These are phyloP conservation scores for Aphelinus atriplicis DNA, from an alignment of 1,140 invertebrate genomes.

Conservation along the genomic window DNA sequence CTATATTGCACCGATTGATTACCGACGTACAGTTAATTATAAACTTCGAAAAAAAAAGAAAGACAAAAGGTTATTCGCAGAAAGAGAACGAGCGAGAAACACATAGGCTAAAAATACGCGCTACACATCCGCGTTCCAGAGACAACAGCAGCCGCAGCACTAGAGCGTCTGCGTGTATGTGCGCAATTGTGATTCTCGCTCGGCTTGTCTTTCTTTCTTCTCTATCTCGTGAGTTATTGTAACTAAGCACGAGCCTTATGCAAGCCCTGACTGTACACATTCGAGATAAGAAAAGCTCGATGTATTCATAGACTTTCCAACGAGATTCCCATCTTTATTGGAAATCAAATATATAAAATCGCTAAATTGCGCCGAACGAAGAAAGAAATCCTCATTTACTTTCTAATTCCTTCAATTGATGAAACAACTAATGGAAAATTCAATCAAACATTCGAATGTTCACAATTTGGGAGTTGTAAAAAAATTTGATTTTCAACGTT, in stretches of 20 bases:
- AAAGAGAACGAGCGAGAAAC: constrained; percentile 2
- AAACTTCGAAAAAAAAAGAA: too few relatives aligned
- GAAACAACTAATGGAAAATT: too few relatives aligned
- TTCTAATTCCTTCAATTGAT: too few relatives aligned
- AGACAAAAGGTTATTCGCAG: background rate
- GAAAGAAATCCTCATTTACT: too few relatives aligned
- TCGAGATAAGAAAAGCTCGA: background rate
- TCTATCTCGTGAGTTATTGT: constrained; percentile 22
- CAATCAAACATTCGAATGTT: too few relatives aligned
- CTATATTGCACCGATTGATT: too few relatives aligned
- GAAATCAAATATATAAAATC: too few relatives aligned
- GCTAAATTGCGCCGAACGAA: too few relatives aligned
- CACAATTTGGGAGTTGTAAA: too few relatives aligned
- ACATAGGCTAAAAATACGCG: constrained; percentile 16
- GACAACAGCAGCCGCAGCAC: constrained; percentile 44
- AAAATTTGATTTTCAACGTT: too few relatives aligned
- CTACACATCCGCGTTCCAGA: constrained; percentile 50
- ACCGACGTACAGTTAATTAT: too few relatives aligned
- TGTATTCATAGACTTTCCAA: background rate
- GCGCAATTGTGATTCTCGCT: constrained; percentile 29
- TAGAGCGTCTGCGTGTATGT: constrained; percentile 18
- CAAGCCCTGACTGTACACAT: background rate
- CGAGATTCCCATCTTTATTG: background rate
- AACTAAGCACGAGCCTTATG: constrained; percentile 3
- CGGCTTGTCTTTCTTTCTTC: background rate